phyloP scores from a whole-genome alignment of 2,888 invertebrate genomes.

The Stomorhina lunata region DNA sequence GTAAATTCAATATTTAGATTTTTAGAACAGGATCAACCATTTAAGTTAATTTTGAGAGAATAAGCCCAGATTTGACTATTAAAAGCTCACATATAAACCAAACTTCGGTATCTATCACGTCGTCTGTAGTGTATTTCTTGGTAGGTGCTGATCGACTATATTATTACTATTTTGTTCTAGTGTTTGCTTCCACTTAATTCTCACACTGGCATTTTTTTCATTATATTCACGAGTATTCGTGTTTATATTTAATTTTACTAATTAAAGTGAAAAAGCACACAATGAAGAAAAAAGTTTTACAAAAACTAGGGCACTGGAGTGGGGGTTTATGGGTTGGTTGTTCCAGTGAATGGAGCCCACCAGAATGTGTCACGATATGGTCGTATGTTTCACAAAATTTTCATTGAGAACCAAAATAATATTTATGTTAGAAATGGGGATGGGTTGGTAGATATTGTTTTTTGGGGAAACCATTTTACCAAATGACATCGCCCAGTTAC shows the following conservation, averaged over 20 bases:
- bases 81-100: too few relatives aligned
- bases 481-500: not conserved
- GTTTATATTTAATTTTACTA: slow-evolving; percentile 60
- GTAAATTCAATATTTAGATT: too few relatives aligned
- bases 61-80: too few relatives aligned
- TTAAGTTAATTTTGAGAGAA: too few relatives aligned
- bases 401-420: not conserved
- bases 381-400: not conserved
- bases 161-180: too few relatives aligned
- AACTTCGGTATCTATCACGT: too few relatives aligned
- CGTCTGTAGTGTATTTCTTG: too few relatives aligned
- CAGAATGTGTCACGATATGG: slow-evolving; percentile 1
- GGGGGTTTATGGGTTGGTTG: not conserved
- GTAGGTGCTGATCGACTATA: too few relatives aligned
- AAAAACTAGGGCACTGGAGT: slow-evolving; percentile 54
- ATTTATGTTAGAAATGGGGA: not conserved
- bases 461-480: not conserved
- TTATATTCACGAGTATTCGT: slow-evolving; percentile 25
- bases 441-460: not conserved
- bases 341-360: slow-evolving; percentile 1
- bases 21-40: too few relatives aligned
- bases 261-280: slow-evolving; percentile 50
- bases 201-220: not conserved
- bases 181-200: too few relatives aligned
- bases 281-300: not conserved